phyloP scores from a whole-genome alignment of 2,113 vertebrate genomes.

The Scomber colias region DNA sequence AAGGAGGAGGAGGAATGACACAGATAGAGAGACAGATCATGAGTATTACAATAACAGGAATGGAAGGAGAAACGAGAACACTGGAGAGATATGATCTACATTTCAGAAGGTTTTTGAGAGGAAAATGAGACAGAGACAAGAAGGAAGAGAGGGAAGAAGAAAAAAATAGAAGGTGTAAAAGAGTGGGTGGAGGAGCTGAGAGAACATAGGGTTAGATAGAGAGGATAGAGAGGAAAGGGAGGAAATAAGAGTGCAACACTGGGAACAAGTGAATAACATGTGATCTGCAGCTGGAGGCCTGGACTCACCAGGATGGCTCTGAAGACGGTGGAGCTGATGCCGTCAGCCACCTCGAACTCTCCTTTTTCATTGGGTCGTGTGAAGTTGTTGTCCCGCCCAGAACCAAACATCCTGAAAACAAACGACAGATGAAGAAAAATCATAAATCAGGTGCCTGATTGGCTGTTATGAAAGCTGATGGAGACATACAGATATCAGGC shows the following conservation, averaged over 20 bases:
- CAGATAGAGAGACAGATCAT: not conserved
- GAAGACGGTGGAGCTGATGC: conserved; percentile 97
- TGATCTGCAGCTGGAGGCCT: too few relatives aligned
- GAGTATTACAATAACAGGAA: not conserved
- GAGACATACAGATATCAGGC: not conserved
- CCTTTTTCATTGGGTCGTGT: conserved; percentile 98
- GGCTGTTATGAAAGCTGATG: too few relatives aligned
- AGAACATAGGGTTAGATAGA: not conserved
- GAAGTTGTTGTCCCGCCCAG: conserved; percentile 97
- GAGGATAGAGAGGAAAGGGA: not conserved
- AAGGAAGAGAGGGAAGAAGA: not conserved
- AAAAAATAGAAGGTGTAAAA: not conserved
- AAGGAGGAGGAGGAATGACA: not conserved
- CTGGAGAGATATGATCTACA: too few relatives aligned
- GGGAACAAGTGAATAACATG: not conserved
- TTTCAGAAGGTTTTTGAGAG: not conserved
- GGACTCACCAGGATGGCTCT: conserved; percentile 94
- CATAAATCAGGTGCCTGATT: too few relatives aligned
- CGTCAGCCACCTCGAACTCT: conserved; percentile 97
- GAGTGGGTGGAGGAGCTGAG: too few relatives aligned
- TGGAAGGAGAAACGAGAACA: too few relatives aligned
- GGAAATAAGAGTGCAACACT: not conserved
- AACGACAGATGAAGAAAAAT: not conserved
- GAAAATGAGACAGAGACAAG: not conserved
- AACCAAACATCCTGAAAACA: conserved; percentile 94